These are phyloP conservation scores for Heteromyza rotundicornis DNA, from an alignment of 2,888 invertebrate species.

Conservation along the genomic window DNA sequence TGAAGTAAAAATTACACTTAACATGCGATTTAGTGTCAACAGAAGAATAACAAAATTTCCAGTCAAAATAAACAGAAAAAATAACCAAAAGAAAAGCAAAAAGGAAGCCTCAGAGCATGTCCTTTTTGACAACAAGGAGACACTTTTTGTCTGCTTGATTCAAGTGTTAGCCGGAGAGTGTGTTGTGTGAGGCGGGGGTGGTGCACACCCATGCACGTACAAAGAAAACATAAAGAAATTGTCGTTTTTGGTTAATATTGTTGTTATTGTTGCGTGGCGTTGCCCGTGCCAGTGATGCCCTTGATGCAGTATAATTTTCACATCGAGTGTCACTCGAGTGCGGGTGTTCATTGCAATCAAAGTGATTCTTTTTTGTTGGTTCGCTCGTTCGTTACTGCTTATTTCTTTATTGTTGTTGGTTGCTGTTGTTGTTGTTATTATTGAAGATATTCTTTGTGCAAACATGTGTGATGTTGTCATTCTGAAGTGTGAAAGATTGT, in stretches of 20 bases:
- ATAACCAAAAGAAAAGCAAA: neutral
- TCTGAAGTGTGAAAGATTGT: neutral
- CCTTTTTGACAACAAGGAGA: constrained; percentile 14
- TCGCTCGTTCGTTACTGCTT: constrained; percentile 5
- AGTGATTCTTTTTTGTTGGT: constrained; percentile 13
- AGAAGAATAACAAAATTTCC: constrained; percentile 17
- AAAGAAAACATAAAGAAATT: constrained; percentile 12
- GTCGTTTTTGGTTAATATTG: constrained; percentile 12
- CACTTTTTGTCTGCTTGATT: constrained; percentile 17
- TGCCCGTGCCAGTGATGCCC: neutral
- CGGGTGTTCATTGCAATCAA: constrained; percentile 5
- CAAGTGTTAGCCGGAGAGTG: neutral
- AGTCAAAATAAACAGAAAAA: constrained; percentile 6
- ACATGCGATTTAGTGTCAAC: constrained; percentile 24
- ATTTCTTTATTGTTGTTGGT: neutral
- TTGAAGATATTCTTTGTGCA: neutral
- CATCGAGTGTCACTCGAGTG: constrained; percentile 29
- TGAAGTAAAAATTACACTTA: constrained; percentile 16
- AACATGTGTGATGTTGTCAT: neutral
- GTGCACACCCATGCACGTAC: constrained; percentile 1
- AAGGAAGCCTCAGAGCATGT: constrained; percentile 14
- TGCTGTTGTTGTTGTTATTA: neutral
- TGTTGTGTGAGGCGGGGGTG: too few species aligned
- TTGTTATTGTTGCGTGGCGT: neutral
- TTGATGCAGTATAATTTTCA: constrained; percentile 28